Base-by-base conservation (phyloP, 30 jellyfish, hydroid and myxozoan species). In the Nemopilema nomurai region DNA sequence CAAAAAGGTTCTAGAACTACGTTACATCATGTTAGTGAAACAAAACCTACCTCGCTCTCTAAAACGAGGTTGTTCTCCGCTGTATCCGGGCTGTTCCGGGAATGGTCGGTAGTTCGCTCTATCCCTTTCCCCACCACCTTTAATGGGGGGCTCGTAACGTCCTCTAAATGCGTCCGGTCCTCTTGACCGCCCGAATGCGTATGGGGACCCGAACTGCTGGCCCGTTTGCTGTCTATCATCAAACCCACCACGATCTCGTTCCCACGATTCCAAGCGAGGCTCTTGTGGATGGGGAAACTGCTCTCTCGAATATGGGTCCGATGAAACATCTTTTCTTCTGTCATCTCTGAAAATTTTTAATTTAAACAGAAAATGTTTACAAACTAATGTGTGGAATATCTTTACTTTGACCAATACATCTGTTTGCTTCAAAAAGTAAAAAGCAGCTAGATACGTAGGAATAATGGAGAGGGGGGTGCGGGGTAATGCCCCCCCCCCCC, bases 151-250 rank as follows among this genome's bases (percentile, higher is more conserved):
- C 0, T 83, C 93, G 53, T 76, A 90, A 19, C 93, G 71, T 16
- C 87, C 86, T 57, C 98, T 72, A 22, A 86, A 87, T 22, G 84
- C 90, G 16, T 91, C 96, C 20, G 97, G 86, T 51, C 90, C 91
- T 50, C 85, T 57, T 70, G 92, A 91, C 6, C 96, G 90, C 1
- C 96, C 94, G 31, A 74, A 67, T 0, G 49, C 51, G 49, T 53
- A 62, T 3, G 90, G 78, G 7, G 85, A 74, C 27, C 78, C 79
- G 49, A 71, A 84, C 57, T n/a, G n/a, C 16, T 84, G 96, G 75
- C 82, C 75, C n/a, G 84, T 49, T 63, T 72, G 90, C 74, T 87
- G 87, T 71, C 85, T 63, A 53, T 77, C 80, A 23, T 87, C 98
- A 66, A 81, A 72, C 27, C 66, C 28, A 28, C 83, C 57, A 21